Base-by-base conservation (phyloP, 2,888 invertebrate species). In the Drosophila barbarae region DNA sequence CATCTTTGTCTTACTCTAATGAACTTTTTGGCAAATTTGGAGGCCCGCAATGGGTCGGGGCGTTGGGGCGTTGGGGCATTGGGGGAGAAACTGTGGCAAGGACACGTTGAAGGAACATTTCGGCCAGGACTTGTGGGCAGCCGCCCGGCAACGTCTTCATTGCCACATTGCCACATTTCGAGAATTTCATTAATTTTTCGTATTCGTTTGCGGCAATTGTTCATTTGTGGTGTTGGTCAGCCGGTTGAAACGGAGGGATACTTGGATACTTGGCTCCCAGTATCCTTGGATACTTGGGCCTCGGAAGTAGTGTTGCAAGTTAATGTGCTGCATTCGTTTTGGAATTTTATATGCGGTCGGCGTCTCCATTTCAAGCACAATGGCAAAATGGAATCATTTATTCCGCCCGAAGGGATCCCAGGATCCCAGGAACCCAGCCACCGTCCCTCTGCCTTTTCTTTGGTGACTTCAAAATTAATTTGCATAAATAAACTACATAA, bases 111-210 rank as follows among this genome's bases (percentile, higher is more conserved):
- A 53, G 67, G 52, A 59, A 32, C 59, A 39, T 52, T 52, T 41
- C n/a, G 34, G 42, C n/a, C 39, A 36, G 30, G 49, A 57, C 55
- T 47, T 35, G 53, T 34, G 51, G 51, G 30, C 46, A 47, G 46
- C 50, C 26, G 44, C 12, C 23, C 34, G 55, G 51, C 41, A 72
- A 76, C 61, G 73, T 69, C 76, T 76, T 73, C 76, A 74, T 76
- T 73, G 76, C 72, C 54, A 63, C 69, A 72, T 52, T 63, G 58
- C 73, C 54, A 67, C 69, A 59, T 72, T 64, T 72, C 75, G 63
- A 76, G 74, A 74, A 74, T 74, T 74, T 74, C 76, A 74, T 74
- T 73, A 74, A 74, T 74, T 74, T 76, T 76, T 66, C 61, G 66
- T 73, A 73, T 72, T 72, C 72, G 46, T 72, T 69, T 74, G 66